Conservation (phyloP, 1,140 invertebrate genomes). For the Drosophila pruinosa region DNA sequence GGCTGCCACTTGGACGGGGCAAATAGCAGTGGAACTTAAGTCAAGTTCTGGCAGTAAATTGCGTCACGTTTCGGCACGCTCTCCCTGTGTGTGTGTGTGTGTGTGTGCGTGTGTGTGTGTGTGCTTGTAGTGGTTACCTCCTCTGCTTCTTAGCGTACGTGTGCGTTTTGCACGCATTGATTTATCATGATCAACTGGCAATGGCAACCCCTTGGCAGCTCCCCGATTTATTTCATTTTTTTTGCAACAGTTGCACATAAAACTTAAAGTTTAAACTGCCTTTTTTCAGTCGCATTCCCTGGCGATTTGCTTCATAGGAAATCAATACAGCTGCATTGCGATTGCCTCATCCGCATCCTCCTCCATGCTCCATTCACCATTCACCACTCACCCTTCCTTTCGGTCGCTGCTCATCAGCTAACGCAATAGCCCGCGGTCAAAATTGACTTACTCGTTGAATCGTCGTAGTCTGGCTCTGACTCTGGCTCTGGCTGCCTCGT, state of each 20-base stretch:
- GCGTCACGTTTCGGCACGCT: conserved; percentile 77
- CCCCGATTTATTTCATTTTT: background rate
- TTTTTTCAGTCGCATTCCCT: conserved; percentile 41
- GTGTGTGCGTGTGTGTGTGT: conserved; percentile 2
- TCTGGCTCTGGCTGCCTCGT: conserved; percentile 40
- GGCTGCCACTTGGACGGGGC: conserved; percentile 2
- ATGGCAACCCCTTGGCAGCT: conserved; percentile 58
- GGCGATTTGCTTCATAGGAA: conserved; percentile 52
- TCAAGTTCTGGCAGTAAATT: conserved; percentile 80
- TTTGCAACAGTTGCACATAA: conserved; percentile 44
- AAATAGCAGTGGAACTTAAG: conserved; percentile 62
- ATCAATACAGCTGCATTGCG: conserved; percentile 75
- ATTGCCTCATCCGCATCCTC: background rate
- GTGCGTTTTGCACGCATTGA: conserved; percentile 80
- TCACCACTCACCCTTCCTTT: background rate
- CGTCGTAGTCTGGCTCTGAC: conserved; percentile 12
- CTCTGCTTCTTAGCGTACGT: conserved; percentile 55
- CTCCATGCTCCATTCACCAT: background rate
- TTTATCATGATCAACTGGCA: conserved; percentile 80
- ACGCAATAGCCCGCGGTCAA: conserved; percentile 76
- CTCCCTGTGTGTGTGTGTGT: conserved; percentile 2
- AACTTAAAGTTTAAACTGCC: conserved; percentile 73
- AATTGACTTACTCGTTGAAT: conserved; percentile 60
- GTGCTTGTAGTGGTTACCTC: conserved; percentile 20
- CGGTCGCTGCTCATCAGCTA: conserved; percentile 66